Percentiles rank a stretch among this genome's conserved stretches.
Conservation (phyloP, 2,797 vertebrate genomes). For the Rhadinocentrus ornatus region DNA sequence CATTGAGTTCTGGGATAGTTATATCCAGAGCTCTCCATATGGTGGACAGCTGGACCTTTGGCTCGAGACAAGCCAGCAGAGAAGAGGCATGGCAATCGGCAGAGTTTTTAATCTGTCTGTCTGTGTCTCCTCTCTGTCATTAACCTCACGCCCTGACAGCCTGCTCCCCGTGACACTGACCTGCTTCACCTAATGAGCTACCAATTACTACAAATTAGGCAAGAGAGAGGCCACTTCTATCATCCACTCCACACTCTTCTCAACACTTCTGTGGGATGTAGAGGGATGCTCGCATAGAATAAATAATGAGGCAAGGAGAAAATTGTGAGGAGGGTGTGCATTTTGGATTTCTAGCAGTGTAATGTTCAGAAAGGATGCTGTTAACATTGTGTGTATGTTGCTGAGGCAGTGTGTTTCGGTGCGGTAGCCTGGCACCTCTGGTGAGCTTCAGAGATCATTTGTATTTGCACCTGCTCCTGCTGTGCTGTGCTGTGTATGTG, state of each 20-base stretch:
- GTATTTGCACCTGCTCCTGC: constrained; percentile 75
- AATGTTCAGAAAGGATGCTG: constrained; percentile 58
- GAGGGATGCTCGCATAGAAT: constrained; percentile 62
- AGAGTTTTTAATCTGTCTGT: constrained; percentile 78
- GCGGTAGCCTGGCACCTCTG: constrained; percentile 61
- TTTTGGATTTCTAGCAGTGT: constrained; percentile 63
- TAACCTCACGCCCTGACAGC: constrained; percentile 82
- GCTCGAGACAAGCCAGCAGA: constrained; percentile 51
- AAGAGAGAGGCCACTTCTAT: constrained; percentile 75
- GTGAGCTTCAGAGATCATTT: constrained; percentile 74
- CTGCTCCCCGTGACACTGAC: constrained; percentile 81
- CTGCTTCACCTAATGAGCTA: constrained; percentile 84
- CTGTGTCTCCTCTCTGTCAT: constrained; percentile 80
- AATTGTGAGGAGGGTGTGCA: constrained; percentile 29
- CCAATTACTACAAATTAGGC: constrained; percentile 87
- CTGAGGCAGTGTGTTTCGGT: constrained; percentile 43
- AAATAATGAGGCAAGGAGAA: constrained; percentile 46
- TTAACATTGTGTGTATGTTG: constrained; percentile 57
- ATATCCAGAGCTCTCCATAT: constrained; percentile 46
- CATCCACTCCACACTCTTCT: constrained; percentile 70
- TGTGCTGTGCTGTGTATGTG: constrained; percentile 31
- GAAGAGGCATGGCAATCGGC: constrained; percentile 56
- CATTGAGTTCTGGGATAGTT: constrained; percentile 23
- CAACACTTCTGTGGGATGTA: constrained; percentile 66
- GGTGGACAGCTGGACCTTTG: constrained; percentile 63